Base-by-base conservation (phyloP, 1,140 invertebrate species). In the Gryllus bimaculatus region DNA sequence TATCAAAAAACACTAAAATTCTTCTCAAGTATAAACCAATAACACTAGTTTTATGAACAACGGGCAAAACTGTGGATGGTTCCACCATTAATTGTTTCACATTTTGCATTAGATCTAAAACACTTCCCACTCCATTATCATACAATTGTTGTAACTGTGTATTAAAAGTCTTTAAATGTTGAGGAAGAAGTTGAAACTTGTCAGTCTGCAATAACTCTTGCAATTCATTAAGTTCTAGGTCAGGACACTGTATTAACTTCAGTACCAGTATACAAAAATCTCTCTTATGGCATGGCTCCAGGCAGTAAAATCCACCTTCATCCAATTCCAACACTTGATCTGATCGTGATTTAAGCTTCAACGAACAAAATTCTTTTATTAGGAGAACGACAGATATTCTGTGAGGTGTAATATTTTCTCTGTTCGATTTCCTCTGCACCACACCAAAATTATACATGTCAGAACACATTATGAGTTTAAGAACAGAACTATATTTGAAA, bases 1-100 rank as follows among this genome's bases (percentile, higher is more conserved):
- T 94, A 82, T 96, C 93, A 85, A 96, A 92, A 78, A 92, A 90
- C 5, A 96, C 86, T 78, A 93, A 89, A 83, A 95, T 92, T 83
- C 94, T 88, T 81, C 95, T 88, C 79, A 96, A 87, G 85, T 95
- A 96, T 80, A 95, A 84, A 39, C 87, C 86, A 78, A 87, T 83
- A 66, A 86, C 82, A 83, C 87, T 87, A 79, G 83, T 85, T 82
- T 84, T 85, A 75, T 85, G 85, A 26, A 88, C 82, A 39, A 85
- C 78, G 79, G 81, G 81, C 76, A 84, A 80, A 79, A 77, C 81
- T 78, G 74, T 80, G 13, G 83, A 80, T 20, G 83, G 80, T 77
- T 86, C 83, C 81, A 86, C 86, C 83, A 89, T 87, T n/a, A 89
- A 82, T 76, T 84, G 82, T 48, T 85, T 86, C 74, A 91, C 82